Evolutionary conservation across 2,888 invertebrate genomes (phyloP), one percentile per base, ranked within the genome.

Genomic region (Physocephala rufipes): DNA sequence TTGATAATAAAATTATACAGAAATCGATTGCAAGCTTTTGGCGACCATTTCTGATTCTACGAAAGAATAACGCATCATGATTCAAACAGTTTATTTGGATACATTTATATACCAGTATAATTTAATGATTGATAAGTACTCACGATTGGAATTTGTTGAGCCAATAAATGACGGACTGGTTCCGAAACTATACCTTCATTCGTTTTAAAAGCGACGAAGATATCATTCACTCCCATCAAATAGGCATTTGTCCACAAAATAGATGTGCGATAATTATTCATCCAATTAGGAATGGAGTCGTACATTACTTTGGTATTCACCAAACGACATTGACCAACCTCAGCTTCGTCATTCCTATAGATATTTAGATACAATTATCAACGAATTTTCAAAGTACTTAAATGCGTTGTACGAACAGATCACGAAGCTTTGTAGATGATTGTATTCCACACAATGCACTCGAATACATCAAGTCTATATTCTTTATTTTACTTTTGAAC

Each of bases 231-330:
- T 3, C 21, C 47, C 4, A 59, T 12, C 28, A 59, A 30, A 47
- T 67, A 59, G 1, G 67, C 43, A 19, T 67, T 67, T 3, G 13
- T 28, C 67, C 67, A 67, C 49, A 45, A 67, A 7, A 26, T 26
- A 13, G 47, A 19, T 1, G 47, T 26, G 15, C 28, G 15, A n/a
- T 26, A 28, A 47, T 47, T 58, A 45, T 47, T 47, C n/a, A 19
- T 67, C 67, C 67, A 67, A 36, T 12, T 16, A 21, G 15, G 16
- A 19, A 15, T 9, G 30, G 7, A n/a, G 2, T 59, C 45, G 7
- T 68, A 61, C 55, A 49, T 68, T n/a, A 61, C 13, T n/a, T 61
- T 49, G 5, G 68, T 68, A 28, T 61, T 47, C 0, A 68, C 61
- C 15, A 68, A 68, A 3, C 61, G 28, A 16, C 30, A 61, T 19